Base-by-base conservation (phyloP, 2,888 invertebrate genomes). In the Salpingus planirostris region DNA sequence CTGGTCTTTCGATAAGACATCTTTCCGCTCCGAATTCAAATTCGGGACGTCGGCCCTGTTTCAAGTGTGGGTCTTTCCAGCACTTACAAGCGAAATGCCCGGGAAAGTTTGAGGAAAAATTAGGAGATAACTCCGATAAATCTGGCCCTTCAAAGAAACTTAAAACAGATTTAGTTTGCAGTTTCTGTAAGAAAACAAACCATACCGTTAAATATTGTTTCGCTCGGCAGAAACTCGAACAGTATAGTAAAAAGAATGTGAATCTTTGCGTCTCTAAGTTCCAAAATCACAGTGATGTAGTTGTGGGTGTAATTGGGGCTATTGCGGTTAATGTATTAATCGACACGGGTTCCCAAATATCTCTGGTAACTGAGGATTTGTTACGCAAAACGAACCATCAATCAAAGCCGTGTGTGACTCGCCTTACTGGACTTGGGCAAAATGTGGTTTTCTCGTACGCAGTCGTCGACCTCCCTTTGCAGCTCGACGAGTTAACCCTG, bases 131-230 rank as follows among this genome's bases (percentile, higher is more conserved):
- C 7, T 27, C 27, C 10, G 10, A 8, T 6, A 14, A 11, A 27
- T 7, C 11, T 7, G 13, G 8, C 8, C 11, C 14, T 27, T 5
- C 13, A 8, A 27, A 11, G 13, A 27, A 10, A 27, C 13, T 13
- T 27, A 8, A 13, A 27, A 13, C 27, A 7, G 27, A 27, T 13
- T 7, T 27, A 14, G 6, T 27, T 5, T 27, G 27, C 10, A 27
- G 13, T 11, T 27, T 27, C 13, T 27, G 27, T 10, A 27, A 27
- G 27, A 27, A 27, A 27, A 27, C 11, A 7, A 27, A 13, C 14
- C 27, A 27, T 13, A 27, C 4, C 13, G 14, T 27, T 27, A 14
- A 27, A 7, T 7, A 10, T 7, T 27, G 27, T 27, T 27, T 27
- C 7, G 27, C 24, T 27, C 27, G 27, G 7, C 13, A 27, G 13